phyloP scores from a whole-genome alignment of 2,888 invertebrate species.

The Xanthorhoe designata region DNA sequence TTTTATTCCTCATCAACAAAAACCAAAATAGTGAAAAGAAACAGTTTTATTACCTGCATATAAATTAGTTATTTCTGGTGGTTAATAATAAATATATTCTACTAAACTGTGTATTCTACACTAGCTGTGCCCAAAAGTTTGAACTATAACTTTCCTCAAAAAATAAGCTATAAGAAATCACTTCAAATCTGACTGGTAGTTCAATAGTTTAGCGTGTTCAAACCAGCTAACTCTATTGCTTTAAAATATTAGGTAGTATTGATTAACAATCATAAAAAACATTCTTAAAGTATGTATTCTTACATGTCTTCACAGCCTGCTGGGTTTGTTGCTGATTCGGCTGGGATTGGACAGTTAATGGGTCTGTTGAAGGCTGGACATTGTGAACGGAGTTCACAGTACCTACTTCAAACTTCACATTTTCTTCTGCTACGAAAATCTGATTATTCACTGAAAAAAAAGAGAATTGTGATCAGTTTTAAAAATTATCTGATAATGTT shows the following conservation, averaged over 20 bases:
- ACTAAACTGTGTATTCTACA: too few relatives aligned
- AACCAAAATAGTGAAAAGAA: too few relatives aligned
- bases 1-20: background rate
- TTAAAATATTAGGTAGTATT: background rate
- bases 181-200: too few relatives aligned
- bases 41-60: background rate
- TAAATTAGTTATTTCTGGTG: too few relatives aligned
- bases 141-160: too few relatives aligned
- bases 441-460: conserved; percentile 74
- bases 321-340: conserved; percentile 60
- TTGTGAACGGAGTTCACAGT: conserved; percentile 62
- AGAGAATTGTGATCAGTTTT: conserved; percentile 14
- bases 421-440: conserved; percentile 89
- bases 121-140: too few relatives aligned
- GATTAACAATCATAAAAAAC: too few relatives aligned
- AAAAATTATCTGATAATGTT: too few relatives aligned
- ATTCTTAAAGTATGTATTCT: background rate
- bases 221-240: too few relatives aligned
- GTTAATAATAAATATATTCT: too few relatives aligned
- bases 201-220: too few relatives aligned
- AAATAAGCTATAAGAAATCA: too few relatives aligned
- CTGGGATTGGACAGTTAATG: conserved; percentile 61
- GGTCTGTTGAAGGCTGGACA: conserved; percentile 62
- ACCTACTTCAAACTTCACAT: conserved; percentile 86
- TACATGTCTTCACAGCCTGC: conserved; percentile 46